phyloP scores from a whole-genome alignment of 2,888 invertebrate species.

The Drosophila paracracens region DNA sequence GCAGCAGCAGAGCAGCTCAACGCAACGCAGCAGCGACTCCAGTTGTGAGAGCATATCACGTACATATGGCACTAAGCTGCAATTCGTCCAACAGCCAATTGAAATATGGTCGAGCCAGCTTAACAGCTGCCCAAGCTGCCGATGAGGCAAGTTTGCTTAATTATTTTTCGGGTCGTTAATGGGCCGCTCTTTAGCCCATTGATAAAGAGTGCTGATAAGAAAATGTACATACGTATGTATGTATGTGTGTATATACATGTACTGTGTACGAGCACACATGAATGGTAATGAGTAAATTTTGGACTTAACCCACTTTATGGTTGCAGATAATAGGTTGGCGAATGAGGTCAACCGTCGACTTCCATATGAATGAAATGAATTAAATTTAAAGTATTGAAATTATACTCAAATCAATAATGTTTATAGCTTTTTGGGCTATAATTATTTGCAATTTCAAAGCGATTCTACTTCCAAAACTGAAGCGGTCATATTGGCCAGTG shows the following conservation, averaged over 20 bases:
- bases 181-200: constrained; percentile 34
- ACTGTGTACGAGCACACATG: not conserved
- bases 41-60: constrained; percentile 16
- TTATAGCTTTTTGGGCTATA: not conserved
- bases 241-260: not conserved
- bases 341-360: not conserved
- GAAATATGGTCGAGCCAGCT: constrained; percentile 11
- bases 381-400: not conserved
- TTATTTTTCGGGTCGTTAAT: constrained; percentile 44
- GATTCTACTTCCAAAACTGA: not conserved
- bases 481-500: not conserved
- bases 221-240: not conserved
- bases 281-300: constrained; percentile 33
- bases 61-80: constrained; percentile 16
- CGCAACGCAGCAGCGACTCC: not conserved
- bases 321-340: not conserved
- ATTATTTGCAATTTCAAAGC: not conserved
- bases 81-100: constrained; percentile 43
- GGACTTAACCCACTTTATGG: constrained; percentile 13
- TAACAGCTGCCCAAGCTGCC: constrained; percentile 12
- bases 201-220: constrained; percentile 15
- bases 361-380: not conserved
- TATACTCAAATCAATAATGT: not conserved
- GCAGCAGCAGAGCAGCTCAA: not conserved
- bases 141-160: constrained; percentile 35